These are phyloP conservation scores for Trichogramma dendrolimi DNA, from an alignment of 2,888 invertebrate genomes.

Conservation along the genomic window DNA sequence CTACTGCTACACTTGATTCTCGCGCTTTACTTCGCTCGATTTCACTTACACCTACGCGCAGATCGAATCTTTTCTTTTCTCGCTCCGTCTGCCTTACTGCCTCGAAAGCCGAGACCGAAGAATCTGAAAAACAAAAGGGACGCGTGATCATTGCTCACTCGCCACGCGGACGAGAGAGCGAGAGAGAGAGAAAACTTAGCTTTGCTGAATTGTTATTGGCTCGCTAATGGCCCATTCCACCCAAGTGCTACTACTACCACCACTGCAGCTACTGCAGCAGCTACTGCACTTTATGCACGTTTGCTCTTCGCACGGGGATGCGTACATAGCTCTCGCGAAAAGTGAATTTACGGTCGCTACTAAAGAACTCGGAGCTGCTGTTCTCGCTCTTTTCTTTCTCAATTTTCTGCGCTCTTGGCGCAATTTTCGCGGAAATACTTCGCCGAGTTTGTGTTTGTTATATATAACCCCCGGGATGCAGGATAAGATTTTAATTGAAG, in stretches of 20 bases:
- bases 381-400: no score
- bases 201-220: constrained; percentile 15
- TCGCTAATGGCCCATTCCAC: constrained; percentile 3
- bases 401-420: no score
- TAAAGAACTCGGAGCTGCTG: no score
- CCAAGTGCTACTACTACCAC: no score
- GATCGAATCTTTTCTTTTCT: constrained; percentile 4
- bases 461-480: no score
- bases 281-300: background rate
- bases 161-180: background rate
- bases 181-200: background rate
- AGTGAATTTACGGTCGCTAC: constrained; percentile 1
- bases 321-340: background rate
- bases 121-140: background rate
- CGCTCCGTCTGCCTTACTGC: background rate
- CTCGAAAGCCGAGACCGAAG: background rate
- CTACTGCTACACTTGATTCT: no score
- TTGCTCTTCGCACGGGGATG: background rate
- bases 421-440: no score
- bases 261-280: no score
- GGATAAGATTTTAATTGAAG: no score
- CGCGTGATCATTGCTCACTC: background rate
- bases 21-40: no score
- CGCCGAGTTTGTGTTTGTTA: no score
- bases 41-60: background rate